Percentiles rank a stretch among this genome's conserved stretches.
phyloP scores from a whole-genome alignment of 2,888 invertebrate species.

The Pollenia griseotomentosa region DNA sequence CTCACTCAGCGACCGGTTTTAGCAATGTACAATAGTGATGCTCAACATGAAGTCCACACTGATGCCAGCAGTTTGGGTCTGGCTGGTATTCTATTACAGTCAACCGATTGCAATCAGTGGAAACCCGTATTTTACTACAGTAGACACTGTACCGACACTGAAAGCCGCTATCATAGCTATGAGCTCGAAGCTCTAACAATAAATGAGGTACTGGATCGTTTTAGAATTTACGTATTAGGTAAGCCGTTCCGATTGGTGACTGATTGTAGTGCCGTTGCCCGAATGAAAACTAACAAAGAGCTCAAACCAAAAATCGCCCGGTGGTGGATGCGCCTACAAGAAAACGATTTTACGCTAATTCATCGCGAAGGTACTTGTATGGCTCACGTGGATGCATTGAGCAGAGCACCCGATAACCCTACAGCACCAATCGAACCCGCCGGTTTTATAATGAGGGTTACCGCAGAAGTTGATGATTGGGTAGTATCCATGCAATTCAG shows the following conservation, averaged over 20 bases:
- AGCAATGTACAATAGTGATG: slow-evolving; percentile 55
- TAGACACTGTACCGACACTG: slow-evolving; percentile 60
- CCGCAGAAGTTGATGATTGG: no score
- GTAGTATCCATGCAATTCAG: no score
- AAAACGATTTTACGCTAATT: neutral
- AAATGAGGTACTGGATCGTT: slow-evolving; percentile 64
- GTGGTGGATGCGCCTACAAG: slow-evolving; percentile 58
- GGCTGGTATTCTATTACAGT: slow-evolving; percentile 49
- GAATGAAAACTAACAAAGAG: slow-evolving; percentile 45
- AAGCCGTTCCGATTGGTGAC: slow-evolving; percentile 57
- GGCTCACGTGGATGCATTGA: neutral
- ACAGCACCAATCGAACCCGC: no score
- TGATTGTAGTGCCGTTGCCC: slow-evolving; percentile 62
- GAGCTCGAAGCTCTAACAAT: slow-evolving; percentile 70
- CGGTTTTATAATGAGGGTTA: no score
- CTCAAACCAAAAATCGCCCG: slow-evolving; percentile 54
- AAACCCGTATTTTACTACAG: slow-evolving; percentile 69
- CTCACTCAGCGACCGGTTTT: slow-evolving; percentile 55
- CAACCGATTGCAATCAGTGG: neutral
- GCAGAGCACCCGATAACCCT: neutral
- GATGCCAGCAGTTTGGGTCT: slow-evolving; percentile 57
- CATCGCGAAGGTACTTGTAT: slow-evolving; percentile 17
- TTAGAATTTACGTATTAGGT: slow-evolving; percentile 53
- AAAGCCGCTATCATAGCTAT: slow-evolving; percentile 65
- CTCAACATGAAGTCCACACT: slow-evolving; percentile 67